A percentile compares a stretch with the other conserved stretches of the same genome.
These are phyloP conservation scores for Drosophila kanekoi DNA, from an alignment of 2,888 invertebrate genomes.

Conservation along the genomic window DNA sequence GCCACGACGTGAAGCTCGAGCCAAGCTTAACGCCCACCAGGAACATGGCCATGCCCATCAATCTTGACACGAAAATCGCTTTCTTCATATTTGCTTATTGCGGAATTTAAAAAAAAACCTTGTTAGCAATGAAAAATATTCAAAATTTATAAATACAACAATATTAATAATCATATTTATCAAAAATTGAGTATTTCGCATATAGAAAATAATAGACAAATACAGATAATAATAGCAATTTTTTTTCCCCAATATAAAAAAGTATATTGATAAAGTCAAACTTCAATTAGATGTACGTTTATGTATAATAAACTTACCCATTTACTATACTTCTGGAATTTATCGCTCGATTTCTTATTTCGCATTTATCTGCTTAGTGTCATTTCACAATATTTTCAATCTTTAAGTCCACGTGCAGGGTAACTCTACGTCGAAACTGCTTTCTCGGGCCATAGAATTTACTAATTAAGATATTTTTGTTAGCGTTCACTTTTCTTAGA, in stretches of 20 bases:
- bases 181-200: too few species aligned
- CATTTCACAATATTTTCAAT: neutral
- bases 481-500: slow-evolving; percentile 4
- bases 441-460: neutral
- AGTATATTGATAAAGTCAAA: neutral
- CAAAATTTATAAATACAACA: neutral
- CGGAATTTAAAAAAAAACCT: neutral
- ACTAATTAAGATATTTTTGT: neutral
- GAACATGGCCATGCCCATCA: slow-evolving; percentile 55
- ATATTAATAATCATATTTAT: neutral
- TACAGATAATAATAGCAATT: too few species aligned
- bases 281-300: neutral
- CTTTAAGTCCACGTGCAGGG: neutral
- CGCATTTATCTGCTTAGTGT: too few species aligned
- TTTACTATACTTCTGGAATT: neutral
- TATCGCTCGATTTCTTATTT: neutral
- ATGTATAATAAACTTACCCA: too few species aligned
- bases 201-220: too few species aligned
- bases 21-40: slow-evolving; percentile 66
- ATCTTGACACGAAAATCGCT: slow-evolving; percentile 63
- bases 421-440: neutral
- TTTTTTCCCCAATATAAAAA: too few species aligned
- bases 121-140: too few species aligned
- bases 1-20: slow-evolving; percentile 29
- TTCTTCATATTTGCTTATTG: neutral